A percentile compares a stretch with the other conserved stretches of the same genome.
These are phyloP conservation scores for Octopus bimaculoides DNA, from an alignment of 1,140 invertebrate genomes.

Conservation along the genomic window DNA sequence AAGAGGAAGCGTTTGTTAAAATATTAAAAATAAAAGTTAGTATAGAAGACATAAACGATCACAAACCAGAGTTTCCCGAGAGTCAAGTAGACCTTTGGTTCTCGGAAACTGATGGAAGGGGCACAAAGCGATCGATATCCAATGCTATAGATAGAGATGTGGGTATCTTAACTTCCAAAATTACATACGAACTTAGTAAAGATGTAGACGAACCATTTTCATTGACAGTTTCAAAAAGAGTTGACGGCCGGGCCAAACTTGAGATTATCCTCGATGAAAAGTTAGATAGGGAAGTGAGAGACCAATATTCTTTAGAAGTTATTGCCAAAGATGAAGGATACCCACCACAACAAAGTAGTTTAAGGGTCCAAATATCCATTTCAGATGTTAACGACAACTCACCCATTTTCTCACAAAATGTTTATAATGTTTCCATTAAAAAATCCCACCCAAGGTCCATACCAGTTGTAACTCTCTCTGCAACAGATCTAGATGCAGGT, in stretches of 20 bases:
- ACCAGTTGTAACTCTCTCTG: conserved; percentile 34
- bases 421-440: conserved; percentile 35
- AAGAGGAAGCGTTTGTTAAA: conserved; percentile 70
- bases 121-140: conserved; percentile 68
- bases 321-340: conserved; percentile 76
- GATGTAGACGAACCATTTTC: conserved; percentile 38
- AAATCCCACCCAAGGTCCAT: conserved; percentile 31
- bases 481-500: conserved; percentile 47
- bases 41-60: conserved; percentile 87
- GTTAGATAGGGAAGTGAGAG: conserved; percentile 79
- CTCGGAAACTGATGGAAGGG: conserved; percentile 53
- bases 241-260: conserved; percentile 35
- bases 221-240: conserved; percentile 27
- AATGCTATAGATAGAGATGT: conserved; percentile 55
- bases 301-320: conserved; percentile 75
- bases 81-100: conserved; percentile 24
- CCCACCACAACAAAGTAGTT: conserved; percentile 72
- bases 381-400: conserved; percentile 89
- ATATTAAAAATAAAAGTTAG: conserved; percentile 72
- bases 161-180: conserved; percentile 59
- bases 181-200: conserved; percentile 33
- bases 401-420: conserved; percentile 83
- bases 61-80: conserved; percentile 74
- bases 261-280: conserved; percentile 67
- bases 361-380: conserved; percentile 73